Base-by-base conservation (phyloP, 2,888 invertebrate genomes). In the Andricus quercusramuli region DNA sequence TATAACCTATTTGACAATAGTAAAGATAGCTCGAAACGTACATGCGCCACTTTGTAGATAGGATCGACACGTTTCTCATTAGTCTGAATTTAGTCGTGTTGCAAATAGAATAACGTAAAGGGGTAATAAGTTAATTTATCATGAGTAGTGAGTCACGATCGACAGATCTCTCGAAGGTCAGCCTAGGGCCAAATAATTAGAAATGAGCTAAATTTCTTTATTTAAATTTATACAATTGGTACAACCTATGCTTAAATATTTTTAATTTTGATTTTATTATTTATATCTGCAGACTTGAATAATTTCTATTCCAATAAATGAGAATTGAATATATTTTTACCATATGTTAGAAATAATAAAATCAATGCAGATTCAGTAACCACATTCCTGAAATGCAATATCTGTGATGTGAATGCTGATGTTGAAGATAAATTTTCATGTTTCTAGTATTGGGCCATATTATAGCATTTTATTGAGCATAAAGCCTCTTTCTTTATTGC, bases 21-120 rank as follows among this genome's bases (percentile, higher is more conserved):
- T 25, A 22, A 22, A 68, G 25, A 47, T 25, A 68, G 41, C 8
- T 44, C 6, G 44, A 47, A 68, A 44, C 5, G 47, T 68, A 68
- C 68, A 47, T 44, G 25, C 68, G n/a, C 68, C 17, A 68, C 47
- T 68, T 68, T 44, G 13, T 44, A 44, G 68, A 68, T 68, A 68
- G 25, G 17, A 68, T 68, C 68, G 3, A 47, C 68, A 68, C 68
- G 68, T 68, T 67, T 44, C 44, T 68, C 44, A 68, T 68, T 47
- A 68, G 44, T 44, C 44, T 68, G 44, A 17, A 68, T 68, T 68
- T 47, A 25, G 47, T 47, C 68, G 68, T 68, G 68, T 68, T 68
- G 47, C 5, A 44, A 68, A 47, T 68, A 68, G 68, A 68, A 68
- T 25, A 44, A 68, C 6, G 25, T 68, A 17, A 44, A 44, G 22